Conservation (phyloP, 2,113 vertebrate species). For the Lasiurus cinereus region DNA sequence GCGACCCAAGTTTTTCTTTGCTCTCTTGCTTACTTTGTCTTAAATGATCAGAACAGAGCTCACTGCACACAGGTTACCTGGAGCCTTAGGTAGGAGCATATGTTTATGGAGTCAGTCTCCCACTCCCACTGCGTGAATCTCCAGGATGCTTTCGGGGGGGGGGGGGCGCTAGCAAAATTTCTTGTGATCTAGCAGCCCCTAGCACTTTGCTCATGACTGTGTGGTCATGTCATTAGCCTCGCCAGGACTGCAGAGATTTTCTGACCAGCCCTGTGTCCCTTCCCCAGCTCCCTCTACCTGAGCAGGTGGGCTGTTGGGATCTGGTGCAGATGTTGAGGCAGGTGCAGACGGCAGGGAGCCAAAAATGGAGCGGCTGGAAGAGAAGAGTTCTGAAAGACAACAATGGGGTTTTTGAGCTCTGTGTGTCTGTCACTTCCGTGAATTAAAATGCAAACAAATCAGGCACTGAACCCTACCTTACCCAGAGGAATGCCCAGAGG, state of each 20-base stretch:
- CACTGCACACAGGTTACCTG: accelerated
- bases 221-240: accelerated
- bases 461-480: not conserved
- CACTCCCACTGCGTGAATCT: accelerated
- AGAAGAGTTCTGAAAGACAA: constrained; percentile 94
- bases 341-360: constrained; percentile 88
- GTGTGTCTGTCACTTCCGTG: not conserved
- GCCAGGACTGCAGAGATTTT: not conserved
- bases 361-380: constrained; percentile 90
- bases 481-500: not conserved
- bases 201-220: not conserved
- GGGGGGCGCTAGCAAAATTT: too few relatives aligned
- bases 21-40: not conserved
- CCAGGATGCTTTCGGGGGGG: not conserved
- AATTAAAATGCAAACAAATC: not conserved
- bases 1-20: not conserved
- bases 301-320: constrained; percentile 86
- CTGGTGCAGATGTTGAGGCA: constrained; percentile 85
- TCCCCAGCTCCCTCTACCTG: constrained; percentile 89
- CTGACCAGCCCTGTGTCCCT: not conserved
- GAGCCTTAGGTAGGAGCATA: too few relatives aligned
- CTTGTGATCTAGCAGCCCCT: not conserved
- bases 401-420: not conserved
- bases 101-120: not conserved
- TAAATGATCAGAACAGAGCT: not conserved